A percentile compares a stretch with the other conserved stretches of the same genome.
phyloP scores from a whole-genome alignment of 2,113 vertebrate species.

The Sturnira hondurensis region DNA sequence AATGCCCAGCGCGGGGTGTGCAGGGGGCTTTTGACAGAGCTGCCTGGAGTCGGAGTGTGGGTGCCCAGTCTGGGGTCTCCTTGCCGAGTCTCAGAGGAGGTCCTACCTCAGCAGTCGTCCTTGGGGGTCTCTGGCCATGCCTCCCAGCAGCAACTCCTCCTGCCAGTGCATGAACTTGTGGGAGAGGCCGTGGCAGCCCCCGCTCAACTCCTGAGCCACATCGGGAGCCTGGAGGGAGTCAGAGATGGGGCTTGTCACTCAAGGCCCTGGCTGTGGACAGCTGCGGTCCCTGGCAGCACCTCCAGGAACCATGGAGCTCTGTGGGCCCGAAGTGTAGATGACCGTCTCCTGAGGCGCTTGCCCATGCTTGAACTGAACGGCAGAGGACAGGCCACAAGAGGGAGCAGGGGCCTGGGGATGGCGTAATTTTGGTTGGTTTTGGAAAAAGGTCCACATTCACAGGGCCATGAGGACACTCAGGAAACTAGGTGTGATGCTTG shows the following conservation, averaged over 20 bases:
- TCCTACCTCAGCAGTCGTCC: conserved; percentile 91
- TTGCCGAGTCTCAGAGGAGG: background rate
- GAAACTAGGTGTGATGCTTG: background rate
- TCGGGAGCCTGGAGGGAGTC: conserved; percentile 83
- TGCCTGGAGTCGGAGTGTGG: background rate
- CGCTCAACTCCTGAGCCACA: conserved; percentile 87
- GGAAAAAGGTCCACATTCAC: background rate
- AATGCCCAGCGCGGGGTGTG: accelerated
- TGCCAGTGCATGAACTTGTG: conserved; percentile 99
- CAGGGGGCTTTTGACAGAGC: background rate
- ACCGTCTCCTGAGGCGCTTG: background rate
- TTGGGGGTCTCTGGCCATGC: conserved; percentile 87
- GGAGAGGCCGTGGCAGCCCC: conserved; percentile 97
- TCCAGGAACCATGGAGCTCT: background rate
- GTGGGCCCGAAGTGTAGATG: background rate
- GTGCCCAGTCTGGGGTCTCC: background rate
- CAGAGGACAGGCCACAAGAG: background rate
- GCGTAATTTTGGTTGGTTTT: background rate
- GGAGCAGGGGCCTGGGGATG: background rate
- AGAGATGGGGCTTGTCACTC: background rate
- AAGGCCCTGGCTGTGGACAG: background rate
- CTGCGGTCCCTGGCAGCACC: background rate
- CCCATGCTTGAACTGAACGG: background rate
- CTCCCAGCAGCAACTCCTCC: conserved; percentile 95
- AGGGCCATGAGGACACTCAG: background rate